Base-by-base conservation (phyloP, 2,113 vertebrate species). In the Catharus fuscescens region DNA sequence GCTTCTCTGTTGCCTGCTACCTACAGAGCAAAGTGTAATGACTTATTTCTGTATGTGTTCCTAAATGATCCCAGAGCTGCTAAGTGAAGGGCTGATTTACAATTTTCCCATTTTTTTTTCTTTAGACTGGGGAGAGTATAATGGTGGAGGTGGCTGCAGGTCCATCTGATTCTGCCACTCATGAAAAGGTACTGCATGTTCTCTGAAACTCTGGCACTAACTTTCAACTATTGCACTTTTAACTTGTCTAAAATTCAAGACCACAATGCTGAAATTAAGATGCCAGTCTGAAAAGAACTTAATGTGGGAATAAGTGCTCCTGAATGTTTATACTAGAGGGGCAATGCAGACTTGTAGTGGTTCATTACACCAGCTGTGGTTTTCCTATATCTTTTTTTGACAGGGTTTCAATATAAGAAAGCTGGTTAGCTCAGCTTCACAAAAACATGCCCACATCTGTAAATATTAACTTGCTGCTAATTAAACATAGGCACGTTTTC, bases 61-160 rank as follows among this genome's bases (percentile, higher is more conserved):
- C 42, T 29, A 8, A 79, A 14, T 69, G 10, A 54, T 80, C 24
- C 42, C 62, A 70, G 74, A 48, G 26, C 32, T 47, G 25, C 26
- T 29, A 52, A 60, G 19, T 47, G 13, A 95, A 45, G 23, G 54
- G 47, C 62, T 73, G 38, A 61, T 85, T 65, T 44, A 66, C 26
- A 52, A 2, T 67, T 80, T 59, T 60, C 21, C 31, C 20, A 2
- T n/a, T 52, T 92, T 71, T 92, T 73, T 79, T 69, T 25, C 40
- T 80, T 26, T 95, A 99, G 99, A 99, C 98, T 18, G 99, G 99
- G 29, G 98, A 99, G 92, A 99, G 99, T 83, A 99, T 99, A 94
- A 99, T 99, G 99, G 99, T 99, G 77, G 99, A 99, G 96, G 99
- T 99, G 61, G 99, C 99, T 36, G 98, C 99, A 4, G 99, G 99